Conservation (phyloP, 2,113 vertebrate species). For the Gymnogyps californianus region DNA sequence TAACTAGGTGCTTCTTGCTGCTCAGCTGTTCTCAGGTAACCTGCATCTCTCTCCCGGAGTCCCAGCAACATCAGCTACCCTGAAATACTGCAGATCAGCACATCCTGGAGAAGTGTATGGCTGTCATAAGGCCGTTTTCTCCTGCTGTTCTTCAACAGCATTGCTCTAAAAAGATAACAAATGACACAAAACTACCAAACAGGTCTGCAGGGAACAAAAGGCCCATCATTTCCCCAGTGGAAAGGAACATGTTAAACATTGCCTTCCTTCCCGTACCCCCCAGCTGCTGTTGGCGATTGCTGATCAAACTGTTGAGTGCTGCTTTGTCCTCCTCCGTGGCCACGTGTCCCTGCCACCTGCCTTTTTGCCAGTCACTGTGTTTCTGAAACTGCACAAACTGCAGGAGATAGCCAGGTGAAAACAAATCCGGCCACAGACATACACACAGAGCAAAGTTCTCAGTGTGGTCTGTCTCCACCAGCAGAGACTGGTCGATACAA, state of each 20-base stretch:
- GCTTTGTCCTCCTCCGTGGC: neutral
- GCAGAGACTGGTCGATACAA: accelerated
- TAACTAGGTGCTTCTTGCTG: neutral
- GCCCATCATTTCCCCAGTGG: neutral
- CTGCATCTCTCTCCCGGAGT: neutral
- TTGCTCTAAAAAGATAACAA: neutral
- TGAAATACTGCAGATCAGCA: neutral
- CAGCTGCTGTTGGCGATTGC: neutral
- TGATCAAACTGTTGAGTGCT: neutral
- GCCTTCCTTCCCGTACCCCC: neutral
- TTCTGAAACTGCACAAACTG: neutral
- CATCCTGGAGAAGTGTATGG: neutral
- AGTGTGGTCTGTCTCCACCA: accelerated
- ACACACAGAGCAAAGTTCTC: neutral
- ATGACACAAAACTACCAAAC: neutral
- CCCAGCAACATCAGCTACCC: neutral
- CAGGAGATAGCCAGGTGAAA: neutral
- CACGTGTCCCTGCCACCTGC: neutral
- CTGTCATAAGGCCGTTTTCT: neutral
- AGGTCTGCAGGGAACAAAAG: neutral
- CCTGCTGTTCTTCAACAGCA: neutral
- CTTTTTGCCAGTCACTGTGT: accelerated
- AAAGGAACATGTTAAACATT: neutral
- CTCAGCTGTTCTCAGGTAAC: neutral
- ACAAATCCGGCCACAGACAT: neutral